Base-by-base conservation (phyloP, 2,888 invertebrate genomes). In the Papilio gigon region DNA sequence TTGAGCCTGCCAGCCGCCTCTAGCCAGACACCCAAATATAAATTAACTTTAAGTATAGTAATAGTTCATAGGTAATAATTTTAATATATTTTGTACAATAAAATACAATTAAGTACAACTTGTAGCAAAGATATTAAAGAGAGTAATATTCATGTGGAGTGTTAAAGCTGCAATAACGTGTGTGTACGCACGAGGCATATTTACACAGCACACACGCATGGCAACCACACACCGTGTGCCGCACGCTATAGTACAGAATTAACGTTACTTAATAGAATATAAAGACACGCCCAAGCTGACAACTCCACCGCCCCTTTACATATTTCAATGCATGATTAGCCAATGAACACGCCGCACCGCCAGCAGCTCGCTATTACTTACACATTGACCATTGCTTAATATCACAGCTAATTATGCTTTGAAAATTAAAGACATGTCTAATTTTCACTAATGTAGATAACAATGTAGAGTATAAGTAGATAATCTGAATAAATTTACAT, bases 71-170 rank as follows among this genome's bases (percentile, higher is more conserved):
- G 90, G 89, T 91, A 91, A 88, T 92, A 90, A 88, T 90, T 87
- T 90, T 93, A 93, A 93, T 93, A 93, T 93, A 94, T 94, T 94
- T 94, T 94, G 94, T 94, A 94, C 93, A 93, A 93, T 94, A 92
- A 93, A 94, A 93, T 93, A 90, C 90, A 92, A 93, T 93, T 94
- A 94, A 94, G 93, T 94, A 94, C 94, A 94, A 93, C 93, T 94
- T 93, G 93, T 94, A 93, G 93, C 93, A 93, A 93, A 93, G 93
- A 93, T 93, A 93, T 93, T 90, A 92, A 92, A 92, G 92, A 92
- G 92, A 92, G 88, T 92, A 91, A 91, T 91, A 91, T 89, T 88
- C 88, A 89, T 89, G 86, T 88, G 87, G 88, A 88, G 90, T 90
- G 91, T 91, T 89, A 89, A 91, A 92, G 91, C 91, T 89, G 91